phyloP scores from a whole-genome alignment of 2,888 invertebrate species.

The Hipparchia sbordonii region DNA sequence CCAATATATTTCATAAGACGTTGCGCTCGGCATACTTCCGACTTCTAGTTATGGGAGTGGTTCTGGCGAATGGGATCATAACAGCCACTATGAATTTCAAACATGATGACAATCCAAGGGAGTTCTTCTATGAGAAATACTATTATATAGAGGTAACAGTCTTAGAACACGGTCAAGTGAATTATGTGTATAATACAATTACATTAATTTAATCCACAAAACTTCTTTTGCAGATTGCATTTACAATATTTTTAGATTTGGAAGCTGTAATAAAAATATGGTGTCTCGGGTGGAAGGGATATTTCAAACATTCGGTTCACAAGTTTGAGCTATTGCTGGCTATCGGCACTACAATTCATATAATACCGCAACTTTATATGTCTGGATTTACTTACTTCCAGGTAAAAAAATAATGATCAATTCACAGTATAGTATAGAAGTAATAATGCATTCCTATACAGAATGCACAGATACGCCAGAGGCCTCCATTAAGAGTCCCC shows the following conservation, averaged over 20 bases:
- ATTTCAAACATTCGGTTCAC: slow-evolving; percentile 97
- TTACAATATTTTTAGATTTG: slow-evolving; percentile 96
- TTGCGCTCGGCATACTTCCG: slow-evolving; percentile 96
- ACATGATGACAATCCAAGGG: slow-evolving; percentile 92
- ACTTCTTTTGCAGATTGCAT: slow-evolving; percentile 86
- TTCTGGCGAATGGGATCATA: slow-evolving; percentile 97
- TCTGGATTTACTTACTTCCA: slow-evolving; percentile 98
- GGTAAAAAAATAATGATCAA: slow-evolving; percentile 68
- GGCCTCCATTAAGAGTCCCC: too few species aligned
- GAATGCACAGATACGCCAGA: too few species aligned
- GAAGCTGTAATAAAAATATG: slow-evolving; percentile 98
- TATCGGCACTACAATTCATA: slow-evolving; percentile 96
- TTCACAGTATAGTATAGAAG: too few species aligned
- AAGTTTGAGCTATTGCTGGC: slow-evolving; percentile 98
- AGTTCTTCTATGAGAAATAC: slow-evolving; percentile 94
- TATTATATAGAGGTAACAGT: slow-evolving; percentile 93
- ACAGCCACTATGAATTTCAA: slow-evolving; percentile 98
- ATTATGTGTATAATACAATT: too few species aligned
- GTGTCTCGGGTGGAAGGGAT: slow-evolving; percentile 97
- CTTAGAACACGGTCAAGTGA: not conserved
- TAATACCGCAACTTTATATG: slow-evolving; percentile 95
- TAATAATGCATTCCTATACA: too few species aligned
- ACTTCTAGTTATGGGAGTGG: slow-evolving; percentile 95
- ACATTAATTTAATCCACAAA: not conserved
- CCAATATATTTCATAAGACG: slow-evolving; percentile 92